Evolutionary conservation across 2,113 vertebrate genomes (phyloP).

Genomic region (Nothobranchius kuhntae): DNA sequence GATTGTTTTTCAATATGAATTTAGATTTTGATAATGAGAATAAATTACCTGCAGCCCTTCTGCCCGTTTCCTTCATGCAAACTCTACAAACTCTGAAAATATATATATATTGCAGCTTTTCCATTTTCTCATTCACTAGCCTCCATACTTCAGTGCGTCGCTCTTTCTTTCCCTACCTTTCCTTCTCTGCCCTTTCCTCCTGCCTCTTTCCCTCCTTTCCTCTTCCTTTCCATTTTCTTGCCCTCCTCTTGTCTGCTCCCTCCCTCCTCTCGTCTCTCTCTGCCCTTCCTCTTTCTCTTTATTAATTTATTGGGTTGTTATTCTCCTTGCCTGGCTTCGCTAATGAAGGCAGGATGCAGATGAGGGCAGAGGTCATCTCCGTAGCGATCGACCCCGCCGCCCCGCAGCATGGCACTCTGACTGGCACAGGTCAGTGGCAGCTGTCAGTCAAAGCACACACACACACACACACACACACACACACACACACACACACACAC

Average conservation of each 20-base stretch:
- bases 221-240: constrained; percentile 38
- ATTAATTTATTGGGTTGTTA: constrained; percentile 84
- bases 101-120: constrained; percentile 19
- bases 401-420: constrained; percentile 78
- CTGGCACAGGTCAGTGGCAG: constrained; percentile 82
- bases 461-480: constrained; percentile 14
- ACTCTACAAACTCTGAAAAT: constrained; percentile 18
- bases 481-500: constrained; percentile 20
- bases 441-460: constrained; percentile 79
- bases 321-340: constrained; percentile 75
- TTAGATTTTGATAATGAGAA: constrained; percentile 16
- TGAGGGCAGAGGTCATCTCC: constrained; percentile 81
- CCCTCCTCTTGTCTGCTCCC: constrained; percentile 47
- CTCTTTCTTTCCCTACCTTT: constrained; percentile 45
- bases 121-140: constrained; percentile 34
- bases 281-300: constrained; percentile 70
- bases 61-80: constrained; percentile 6
- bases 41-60: constrained; percentile 15
- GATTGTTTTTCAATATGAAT: constrained; percentile 23
- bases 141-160: constrained; percentile 46
- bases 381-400: constrained; percentile 77
- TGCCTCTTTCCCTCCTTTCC: constrained; percentile 27
- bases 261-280: constrained; percentile 33
- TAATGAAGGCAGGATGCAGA: constrained; percentile 85
- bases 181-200: constrained; percentile 46